Conservation (phyloP, 1,140 invertebrate species). For the Oreohelix idahoensis region DNA sequence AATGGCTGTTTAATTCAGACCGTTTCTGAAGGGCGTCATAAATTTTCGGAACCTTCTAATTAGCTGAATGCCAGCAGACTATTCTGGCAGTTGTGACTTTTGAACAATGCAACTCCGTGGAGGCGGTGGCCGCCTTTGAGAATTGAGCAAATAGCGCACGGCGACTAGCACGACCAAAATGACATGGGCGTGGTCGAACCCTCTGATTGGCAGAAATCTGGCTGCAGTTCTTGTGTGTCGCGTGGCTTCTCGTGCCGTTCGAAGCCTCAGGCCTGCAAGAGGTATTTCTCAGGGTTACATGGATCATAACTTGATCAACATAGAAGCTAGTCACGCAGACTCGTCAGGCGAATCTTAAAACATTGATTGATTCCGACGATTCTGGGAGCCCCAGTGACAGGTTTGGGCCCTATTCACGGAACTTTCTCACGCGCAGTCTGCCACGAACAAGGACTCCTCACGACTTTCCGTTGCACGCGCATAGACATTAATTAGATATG, state of each 20-base stretch:
- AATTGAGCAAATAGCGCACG: neutral
- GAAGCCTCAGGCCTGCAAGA: neutral
- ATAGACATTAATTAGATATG: slow-evolving; percentile 17
- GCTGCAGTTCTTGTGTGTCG: slow-evolving; percentile 15
- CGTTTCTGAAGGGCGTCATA: neutral
- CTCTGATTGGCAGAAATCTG: neutral
- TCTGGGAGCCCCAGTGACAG: slow-evolving; percentile 23
- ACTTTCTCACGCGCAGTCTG: slow-evolving; percentile 14
- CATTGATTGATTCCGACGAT: slow-evolving; percentile 36
- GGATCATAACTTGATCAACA: slow-evolving; percentile 33
- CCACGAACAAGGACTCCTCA: neutral
- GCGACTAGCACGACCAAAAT: neutral
- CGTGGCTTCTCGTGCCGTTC: slow-evolving; percentile 35
- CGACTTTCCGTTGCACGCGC: slow-evolving; percentile 14
- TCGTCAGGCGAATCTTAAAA: slow-evolving; percentile 28
- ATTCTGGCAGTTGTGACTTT: neutral
- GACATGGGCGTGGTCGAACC: slow-evolving; percentile 1
- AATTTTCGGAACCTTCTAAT: neutral
- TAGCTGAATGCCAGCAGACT: slow-evolving; percentile 5
- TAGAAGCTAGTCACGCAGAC: slow-evolving; percentile 29
- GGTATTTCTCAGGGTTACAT: slow-evolving; percentile 17
- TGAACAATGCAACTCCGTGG: neutral
- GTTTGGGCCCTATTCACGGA: slow-evolving; percentile 30
- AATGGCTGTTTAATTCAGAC: neutral
- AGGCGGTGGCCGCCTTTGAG: neutral